phyloP scores from a whole-genome alignment of 2,113 vertebrate genomes.

The Prochilodus magdalenae region DNA sequence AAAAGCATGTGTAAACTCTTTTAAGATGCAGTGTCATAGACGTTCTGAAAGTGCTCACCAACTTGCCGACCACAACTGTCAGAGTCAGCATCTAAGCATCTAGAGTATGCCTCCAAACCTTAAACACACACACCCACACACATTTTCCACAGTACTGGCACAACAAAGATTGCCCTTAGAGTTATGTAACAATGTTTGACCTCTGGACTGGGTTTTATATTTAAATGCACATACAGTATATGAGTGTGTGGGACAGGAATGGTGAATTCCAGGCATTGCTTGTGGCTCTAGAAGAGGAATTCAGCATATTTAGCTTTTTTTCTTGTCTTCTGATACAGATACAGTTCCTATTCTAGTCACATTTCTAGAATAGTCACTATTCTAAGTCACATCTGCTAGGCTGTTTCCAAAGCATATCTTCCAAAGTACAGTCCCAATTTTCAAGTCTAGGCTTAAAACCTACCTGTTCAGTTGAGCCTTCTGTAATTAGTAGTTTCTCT shows the following conservation, averaged over 20 bases:
- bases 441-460: too few species aligned
- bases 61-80: background rate
- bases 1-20: background rate
- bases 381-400: too few species aligned
- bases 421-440: too few species aligned
- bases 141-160: slow-evolving; percentile 13
- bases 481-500: too few species aligned
- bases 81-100: too few species aligned
- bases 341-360: too few species aligned
- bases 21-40: background rate
- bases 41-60: background rate
- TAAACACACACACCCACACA: slow-evolving; percentile 30
- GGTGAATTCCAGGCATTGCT: slow-evolving; percentile 39
- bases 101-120: background rate
- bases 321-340: too few species aligned
- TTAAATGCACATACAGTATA: slow-evolving; percentile 1
- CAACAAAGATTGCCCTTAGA: slow-evolving; percentile 20
- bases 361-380: too few species aligned
- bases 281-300: background rate
- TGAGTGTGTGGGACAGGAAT: slow-evolving; percentile 11
- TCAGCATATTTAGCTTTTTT: too few species aligned
- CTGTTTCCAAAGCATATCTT: too few species aligned
- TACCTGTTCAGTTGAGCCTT: too few species aligned
- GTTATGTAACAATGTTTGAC: slow-evolving; percentile 44
- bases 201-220: slow-evolving; percentile 7